Percentiles rank a stretch among this genome's conserved stretches.
Evolutionary conservation across 92 coral and sea anemone genomes (phyloP).

Genomic region (Umimayanthus kanabou): DNA sequence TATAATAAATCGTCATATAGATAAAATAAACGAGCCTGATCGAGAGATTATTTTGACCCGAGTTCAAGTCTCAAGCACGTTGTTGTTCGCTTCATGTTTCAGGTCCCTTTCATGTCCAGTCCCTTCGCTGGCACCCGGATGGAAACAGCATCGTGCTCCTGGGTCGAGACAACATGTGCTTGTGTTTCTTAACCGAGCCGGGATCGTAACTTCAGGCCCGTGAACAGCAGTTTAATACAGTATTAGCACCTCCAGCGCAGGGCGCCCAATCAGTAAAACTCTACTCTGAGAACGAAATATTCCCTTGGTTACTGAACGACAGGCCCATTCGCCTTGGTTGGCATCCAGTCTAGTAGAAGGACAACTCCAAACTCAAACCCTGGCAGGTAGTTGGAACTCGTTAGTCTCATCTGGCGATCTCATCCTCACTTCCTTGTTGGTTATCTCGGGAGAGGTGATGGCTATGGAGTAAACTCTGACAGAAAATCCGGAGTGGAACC

Average conservation of each 20-base stretch:
- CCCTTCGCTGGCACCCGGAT: conserved; percentile 94
- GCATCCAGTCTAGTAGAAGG: no score
- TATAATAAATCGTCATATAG: neutral
- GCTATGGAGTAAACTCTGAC: no score
- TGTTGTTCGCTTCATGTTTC: conserved; percentile 3
- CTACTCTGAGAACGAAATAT: no score
- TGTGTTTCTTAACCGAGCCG: conserved; percentile 83
- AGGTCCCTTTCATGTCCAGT: conserved; percentile 82
- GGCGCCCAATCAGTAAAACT: neutral
- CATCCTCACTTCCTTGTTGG: no score
- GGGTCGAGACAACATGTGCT: conserved; percentile 88
- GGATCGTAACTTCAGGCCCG: conserved; percentile 40
- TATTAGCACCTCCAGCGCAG: conserved; percentile 7
- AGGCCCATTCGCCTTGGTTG: no score
- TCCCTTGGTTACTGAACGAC: neutral
- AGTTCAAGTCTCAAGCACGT: neutral
- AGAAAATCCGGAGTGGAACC: no score
- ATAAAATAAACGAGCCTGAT: no score
- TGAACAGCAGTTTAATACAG: neutral
- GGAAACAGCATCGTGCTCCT: conserved; percentile 86
- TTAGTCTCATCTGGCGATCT: no score
- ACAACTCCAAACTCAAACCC: no score
- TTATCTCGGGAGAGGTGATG: no score
- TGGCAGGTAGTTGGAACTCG: no score
- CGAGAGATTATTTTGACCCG: neutral